A percentile compares a stretch with the other conserved stretches of the same genome.
Conservation (phyloP, 1,140 invertebrate genomes). For the Drosophila teissieri region DNA sequence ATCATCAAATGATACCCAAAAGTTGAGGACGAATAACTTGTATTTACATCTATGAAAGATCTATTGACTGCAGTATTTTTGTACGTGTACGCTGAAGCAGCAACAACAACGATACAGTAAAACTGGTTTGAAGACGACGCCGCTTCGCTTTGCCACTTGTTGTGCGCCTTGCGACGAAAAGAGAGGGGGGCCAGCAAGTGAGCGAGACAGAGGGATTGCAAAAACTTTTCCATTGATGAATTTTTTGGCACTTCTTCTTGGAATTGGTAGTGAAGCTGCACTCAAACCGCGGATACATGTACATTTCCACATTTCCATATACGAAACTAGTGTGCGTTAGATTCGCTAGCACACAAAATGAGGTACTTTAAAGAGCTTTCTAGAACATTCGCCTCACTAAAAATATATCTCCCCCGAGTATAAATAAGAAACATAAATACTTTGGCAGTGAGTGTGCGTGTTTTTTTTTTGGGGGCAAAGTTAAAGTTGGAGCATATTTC, state of each 20-base stretch:
- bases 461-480: slow-evolving; percentile 8
- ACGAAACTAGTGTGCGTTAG: no score
- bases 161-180: slow-evolving; percentile 24
- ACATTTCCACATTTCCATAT: neutral
- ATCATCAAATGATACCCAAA: no score
- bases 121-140: slow-evolving; percentile 77
- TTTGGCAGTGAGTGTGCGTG: slow-evolving; percentile 2
- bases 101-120: slow-evolving; percentile 47
- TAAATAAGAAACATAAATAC: slow-evolving; percentile 6
- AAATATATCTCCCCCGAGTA: slow-evolving; percentile 18
- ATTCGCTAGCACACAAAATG: neutral
- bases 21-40: neutral
- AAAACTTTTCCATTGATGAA: slow-evolving; percentile 81
- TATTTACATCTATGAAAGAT: neutral
- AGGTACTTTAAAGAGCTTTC: slow-evolving; percentile 34
- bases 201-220: slow-evolving; percentile 66
- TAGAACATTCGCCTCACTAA: slow-evolving; percentile 54
- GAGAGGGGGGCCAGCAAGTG: slow-evolving; percentile 14
- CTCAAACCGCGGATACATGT: neutral
- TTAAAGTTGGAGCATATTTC: slow-evolving; percentile 29
- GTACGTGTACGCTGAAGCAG: slow-evolving; percentile 9
- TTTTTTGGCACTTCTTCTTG: slow-evolving; percentile 45
- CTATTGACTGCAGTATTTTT: neutral
- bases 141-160: slow-evolving; percentile 47
- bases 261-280: slow-evolving; percentile 36